These are phyloP conservation scores for Uromys caudimaculatus DNA, from an alignment of 2,797 vertebrate species.

Conservation along the genomic window DNA sequence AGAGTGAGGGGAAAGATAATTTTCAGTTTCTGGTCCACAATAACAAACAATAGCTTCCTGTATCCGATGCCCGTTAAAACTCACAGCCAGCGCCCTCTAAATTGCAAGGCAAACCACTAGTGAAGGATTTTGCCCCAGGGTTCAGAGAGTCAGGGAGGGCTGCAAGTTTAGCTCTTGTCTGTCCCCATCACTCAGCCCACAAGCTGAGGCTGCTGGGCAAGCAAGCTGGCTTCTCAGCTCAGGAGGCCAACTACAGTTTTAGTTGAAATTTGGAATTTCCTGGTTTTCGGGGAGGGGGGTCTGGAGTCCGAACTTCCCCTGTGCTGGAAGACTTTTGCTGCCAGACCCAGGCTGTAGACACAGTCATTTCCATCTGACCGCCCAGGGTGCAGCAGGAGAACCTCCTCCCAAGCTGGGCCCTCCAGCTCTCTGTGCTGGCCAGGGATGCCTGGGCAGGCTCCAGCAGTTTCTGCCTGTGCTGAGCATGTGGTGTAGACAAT, in stretches of 20 bases:
- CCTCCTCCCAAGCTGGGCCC: conserved; percentile 39
- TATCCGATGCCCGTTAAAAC: conserved; percentile 22
- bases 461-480: conserved; percentile 59
- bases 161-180: background rate
- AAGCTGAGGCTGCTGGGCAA: background rate
- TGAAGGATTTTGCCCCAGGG: background rate
- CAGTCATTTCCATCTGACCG: conserved; percentile 74
- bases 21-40: background rate
- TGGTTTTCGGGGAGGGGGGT: conserved; percentile 61
- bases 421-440: conserved; percentile 54
- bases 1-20: background rate
- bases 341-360: conserved; percentile 75
- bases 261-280: conserved; percentile 80
- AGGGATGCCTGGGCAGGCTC: conserved; percentile 59
- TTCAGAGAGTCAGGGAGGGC: background rate
- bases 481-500: conserved; percentile 52
- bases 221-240: background rate
- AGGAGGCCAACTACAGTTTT: conserved; percentile 70
- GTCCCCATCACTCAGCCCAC: conserved; percentile 36
- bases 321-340: conserved; percentile 65
- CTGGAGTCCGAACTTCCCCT: conserved; percentile 75
- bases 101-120: background rate
- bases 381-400: conserved; percentile 71
- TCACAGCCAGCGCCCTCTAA: background rate
- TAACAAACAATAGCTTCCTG: conserved; percentile 33